Evolutionary conservation across 2,797 vertebrate species (phyloP), one percentile per base, ranked within the genome.

Genomic region (Coendou prehensilis): DNA sequence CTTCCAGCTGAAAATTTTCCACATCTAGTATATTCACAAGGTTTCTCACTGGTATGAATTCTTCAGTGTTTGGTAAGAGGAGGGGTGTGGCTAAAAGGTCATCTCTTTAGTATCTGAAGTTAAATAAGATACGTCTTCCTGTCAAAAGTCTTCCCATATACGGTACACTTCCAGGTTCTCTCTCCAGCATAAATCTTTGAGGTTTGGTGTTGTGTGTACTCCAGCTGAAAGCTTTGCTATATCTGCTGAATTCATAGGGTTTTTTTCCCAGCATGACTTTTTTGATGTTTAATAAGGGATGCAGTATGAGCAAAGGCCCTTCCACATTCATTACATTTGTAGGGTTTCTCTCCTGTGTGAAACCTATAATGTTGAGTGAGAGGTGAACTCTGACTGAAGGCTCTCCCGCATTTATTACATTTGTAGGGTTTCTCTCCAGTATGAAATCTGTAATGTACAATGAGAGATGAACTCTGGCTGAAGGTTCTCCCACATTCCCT

Each of bases 371-470:
- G 96, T 15, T 88, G 92, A 64, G 61, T 88, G 15, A 96, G 6
- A 5, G 82, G 95, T 45, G 87, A 33, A 6, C 97, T 96, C 76
- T 95, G 92, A 47, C 87, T 96, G 64, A 98, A 97, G 87, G 92
- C 81, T 81, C 94, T 93, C 59, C 90, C 95, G 63, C 89, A 90
- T 2, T 80, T 71, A 54, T 93, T 91, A 73, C 93, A 96, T 26
- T 82, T 20, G 41, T 33, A 95, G 52, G 96, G 95, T 37, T 56
- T 97, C 87, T 98, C 98, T 30, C 90, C 94, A 0, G 17, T 87
- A 41, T 97, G 96, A 80, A 91, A 97, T 86, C 50, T 45, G 45
- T 94, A 92, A 78, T 96, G 96, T 73, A 97, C 59, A 4, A 78
- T 6, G 3, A 97, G 85, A 0, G 61, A 50, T 47, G 96, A 98